A percentile compares a stretch with the other conserved stretches of the same genome.
Conservation (phyloP, 2,888 invertebrate species). For the Ormyrus pomaceus region DNA sequence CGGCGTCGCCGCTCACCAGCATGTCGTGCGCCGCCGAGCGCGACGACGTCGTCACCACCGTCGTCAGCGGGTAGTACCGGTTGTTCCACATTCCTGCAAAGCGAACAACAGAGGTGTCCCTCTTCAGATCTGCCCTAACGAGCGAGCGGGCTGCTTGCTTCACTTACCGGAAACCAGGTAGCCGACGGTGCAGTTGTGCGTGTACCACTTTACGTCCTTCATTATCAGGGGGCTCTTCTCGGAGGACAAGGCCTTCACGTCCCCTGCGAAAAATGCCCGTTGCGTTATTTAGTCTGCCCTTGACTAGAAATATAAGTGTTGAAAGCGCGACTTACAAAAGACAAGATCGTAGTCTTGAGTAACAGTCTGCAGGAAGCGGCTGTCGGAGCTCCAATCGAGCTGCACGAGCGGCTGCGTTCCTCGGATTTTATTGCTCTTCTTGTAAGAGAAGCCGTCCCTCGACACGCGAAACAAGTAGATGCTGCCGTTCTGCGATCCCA, state of each 20-base stretch:
- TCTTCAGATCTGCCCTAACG: not conserved
- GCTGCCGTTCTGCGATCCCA: constrained; percentile 93
- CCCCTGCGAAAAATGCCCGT: constrained; percentile 79
- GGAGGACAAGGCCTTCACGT: constrained; percentile 90
- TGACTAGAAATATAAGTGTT: not conserved
- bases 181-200: constrained; percentile 91
- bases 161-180: constrained; percentile 88
- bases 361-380: constrained; percentile 90
- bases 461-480: constrained; percentile 90
- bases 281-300: not conserved
- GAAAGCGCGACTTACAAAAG: constrained; percentile 83
- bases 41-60: constrained; percentile 88
- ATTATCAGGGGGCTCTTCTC: constrained; percentile 92
- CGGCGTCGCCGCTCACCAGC: constrained; percentile 90
- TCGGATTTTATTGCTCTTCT: constrained; percentile 91
- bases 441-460: constrained; percentile 92
- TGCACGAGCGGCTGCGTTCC: constrained; percentile 91
- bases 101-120: not conserved
- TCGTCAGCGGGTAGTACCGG: constrained; percentile 89
- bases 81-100: constrained; percentile 90
- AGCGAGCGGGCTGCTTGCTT: not conserved
- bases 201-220: constrained; percentile 94
- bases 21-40: constrained; percentile 90
- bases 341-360: constrained; percentile 92
- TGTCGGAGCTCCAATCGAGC: constrained; percentile 94